phyloP scores from a whole-genome alignment of 2,113 vertebrate genomes.

The Rhegmatorhina hoffmannsi region DNA sequence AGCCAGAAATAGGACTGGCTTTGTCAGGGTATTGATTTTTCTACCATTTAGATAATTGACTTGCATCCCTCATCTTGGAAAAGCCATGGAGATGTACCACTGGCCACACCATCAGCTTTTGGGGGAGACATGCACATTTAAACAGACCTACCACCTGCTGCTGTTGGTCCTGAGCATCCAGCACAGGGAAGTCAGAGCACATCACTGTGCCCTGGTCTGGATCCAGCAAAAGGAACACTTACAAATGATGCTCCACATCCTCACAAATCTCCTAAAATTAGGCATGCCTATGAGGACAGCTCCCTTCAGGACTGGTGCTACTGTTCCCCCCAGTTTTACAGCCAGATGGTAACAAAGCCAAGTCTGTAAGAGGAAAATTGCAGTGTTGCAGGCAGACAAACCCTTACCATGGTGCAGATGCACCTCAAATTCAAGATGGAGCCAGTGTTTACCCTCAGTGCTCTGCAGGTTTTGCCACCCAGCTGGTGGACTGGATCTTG shows the following conservation, averaged over 20 bases:
- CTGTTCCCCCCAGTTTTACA: not conserved
- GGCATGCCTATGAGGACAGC: not conserved
- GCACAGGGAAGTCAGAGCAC: not conserved
- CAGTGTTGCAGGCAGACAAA: not conserved
- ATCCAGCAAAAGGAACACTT: not conserved
- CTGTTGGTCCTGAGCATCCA: not conserved
- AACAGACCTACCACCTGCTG: not conserved
- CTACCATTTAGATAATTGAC: not conserved
- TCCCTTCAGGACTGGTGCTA: not conserved
- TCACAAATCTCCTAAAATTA: not conserved
- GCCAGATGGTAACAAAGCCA: not conserved
- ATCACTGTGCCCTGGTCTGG: not conserved
- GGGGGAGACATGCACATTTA: not conserved
- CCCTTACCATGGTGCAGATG: rapidly evolving
- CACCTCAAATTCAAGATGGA: not conserved
- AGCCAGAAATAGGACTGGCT: not conserved
- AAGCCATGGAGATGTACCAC: not conserved
- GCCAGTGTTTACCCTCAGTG: not conserved
- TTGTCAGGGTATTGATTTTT: not conserved
- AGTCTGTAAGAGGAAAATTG: not conserved
- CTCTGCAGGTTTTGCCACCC: rapidly evolving
- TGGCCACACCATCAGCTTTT: not conserved
- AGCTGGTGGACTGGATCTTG: not conserved
- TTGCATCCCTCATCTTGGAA: not conserved
- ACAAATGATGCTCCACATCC: not conserved